A percentile compares a stretch with the other conserved stretches of the same genome.
phyloP scores from a whole-genome alignment of 2,113 vertebrate species.

The Promerops cafer region DNA sequence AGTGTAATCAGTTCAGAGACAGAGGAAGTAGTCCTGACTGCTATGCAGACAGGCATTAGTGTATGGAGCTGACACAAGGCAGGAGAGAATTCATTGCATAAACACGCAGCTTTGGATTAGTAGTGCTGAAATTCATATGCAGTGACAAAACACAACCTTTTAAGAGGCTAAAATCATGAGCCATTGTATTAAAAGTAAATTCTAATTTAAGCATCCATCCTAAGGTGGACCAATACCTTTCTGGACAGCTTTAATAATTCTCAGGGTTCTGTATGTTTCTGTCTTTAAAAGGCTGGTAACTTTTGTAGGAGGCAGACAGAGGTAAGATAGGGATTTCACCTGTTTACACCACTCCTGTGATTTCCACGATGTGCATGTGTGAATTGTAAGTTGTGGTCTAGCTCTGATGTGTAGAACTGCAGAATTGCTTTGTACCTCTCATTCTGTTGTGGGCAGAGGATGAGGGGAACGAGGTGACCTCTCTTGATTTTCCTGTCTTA shows the following conservation, averaged over 20 bases:
- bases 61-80: neutral
- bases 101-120: constrained; percentile 1
- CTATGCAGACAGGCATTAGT: neutral
- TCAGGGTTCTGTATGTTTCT: neutral
- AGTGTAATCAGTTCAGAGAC: neutral
- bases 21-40: neutral
- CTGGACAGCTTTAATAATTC: neutral
- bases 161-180: neutral
- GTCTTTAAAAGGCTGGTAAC: neutral
- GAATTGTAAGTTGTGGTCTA: neutral
- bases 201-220: neutral
- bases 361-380: neutral
- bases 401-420: neutral
- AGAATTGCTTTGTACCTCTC: neutral
- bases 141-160: neutral
- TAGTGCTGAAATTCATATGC: neutral
- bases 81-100: constrained; percentile 25
- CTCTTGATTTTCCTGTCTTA: neutral
- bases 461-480: neutral
- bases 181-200: neutral
- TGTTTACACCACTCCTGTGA: neutral
- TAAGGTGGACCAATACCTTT: neutral
- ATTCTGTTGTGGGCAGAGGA: neutral
- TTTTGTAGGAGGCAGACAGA: neutral
- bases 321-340: neutral